Conservation (phyloP, 2,113 vertebrate species). For the Nanger granti region DNA sequence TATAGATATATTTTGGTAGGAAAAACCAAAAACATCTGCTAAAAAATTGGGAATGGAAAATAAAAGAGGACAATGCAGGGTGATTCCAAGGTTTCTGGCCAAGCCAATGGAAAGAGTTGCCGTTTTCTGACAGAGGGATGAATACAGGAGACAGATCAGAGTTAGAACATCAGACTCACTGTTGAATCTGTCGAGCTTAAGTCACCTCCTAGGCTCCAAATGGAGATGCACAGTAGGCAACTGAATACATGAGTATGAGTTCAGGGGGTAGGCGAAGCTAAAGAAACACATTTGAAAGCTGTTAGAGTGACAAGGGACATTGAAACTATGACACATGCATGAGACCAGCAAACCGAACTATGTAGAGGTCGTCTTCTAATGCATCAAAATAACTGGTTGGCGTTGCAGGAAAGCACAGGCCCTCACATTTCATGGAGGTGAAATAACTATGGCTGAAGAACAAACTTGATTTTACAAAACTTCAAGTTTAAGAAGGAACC, state of each 20-base stretch:
- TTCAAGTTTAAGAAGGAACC: conserved; percentile 3
- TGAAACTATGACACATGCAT: background rate
- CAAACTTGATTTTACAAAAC: conserved; percentile 11
- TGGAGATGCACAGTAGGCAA: background rate
- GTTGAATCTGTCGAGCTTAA: background rate
- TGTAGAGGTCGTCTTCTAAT: background rate
- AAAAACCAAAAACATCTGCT: background rate
- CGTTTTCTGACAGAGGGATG: background rate
- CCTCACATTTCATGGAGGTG: background rate
- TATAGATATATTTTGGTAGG: background rate
- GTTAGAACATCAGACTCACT: background rate
- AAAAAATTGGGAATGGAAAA: background rate
- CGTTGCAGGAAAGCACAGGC: background rate
- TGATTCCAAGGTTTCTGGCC: background rate
- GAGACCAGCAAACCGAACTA: background rate
- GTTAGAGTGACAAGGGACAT: background rate
- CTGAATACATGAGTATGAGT: background rate
- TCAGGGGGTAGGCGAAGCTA: background rate
- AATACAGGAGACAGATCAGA: background rate
- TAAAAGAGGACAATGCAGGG: background rate
- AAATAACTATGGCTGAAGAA: conserved; percentile 18
- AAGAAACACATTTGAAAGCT: background rate
- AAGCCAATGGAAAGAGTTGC: background rate
- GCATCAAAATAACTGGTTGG: background rate
- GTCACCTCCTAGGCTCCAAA: background rate